These are phyloP conservation scores for Aviceda subcristata DNA, from an alignment of 2,113 vertebrate genomes.

Conservation along the genomic window DNA sequence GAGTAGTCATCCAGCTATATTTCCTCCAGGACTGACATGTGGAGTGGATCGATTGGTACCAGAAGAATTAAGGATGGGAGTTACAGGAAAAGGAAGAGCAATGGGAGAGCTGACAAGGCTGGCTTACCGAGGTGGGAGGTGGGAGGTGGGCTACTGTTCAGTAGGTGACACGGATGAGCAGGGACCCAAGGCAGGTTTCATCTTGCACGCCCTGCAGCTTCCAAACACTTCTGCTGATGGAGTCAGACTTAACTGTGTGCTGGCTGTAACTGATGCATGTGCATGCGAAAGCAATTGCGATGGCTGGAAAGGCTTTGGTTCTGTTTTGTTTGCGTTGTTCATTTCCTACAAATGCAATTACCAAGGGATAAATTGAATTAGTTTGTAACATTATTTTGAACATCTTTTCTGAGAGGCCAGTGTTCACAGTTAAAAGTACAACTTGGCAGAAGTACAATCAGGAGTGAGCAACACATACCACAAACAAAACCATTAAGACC, in stretches of 20 bases:
- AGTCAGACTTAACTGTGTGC: neutral
- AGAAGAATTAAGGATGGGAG: neutral
- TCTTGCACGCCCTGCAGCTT: neutral
- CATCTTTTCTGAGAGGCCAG: conserved; percentile 50
- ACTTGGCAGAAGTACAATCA: conserved; percentile 55
- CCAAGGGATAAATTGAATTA: conserved; percentile 67
- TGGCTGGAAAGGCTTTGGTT: conserved; percentile 15
- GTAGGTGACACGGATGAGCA: neutral
- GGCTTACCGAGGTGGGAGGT: neutral
- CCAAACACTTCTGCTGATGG: neutral
- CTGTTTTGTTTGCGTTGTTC: conserved; percentile 50
- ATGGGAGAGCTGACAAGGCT: rapidly evolving
- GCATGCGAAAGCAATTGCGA: conserved; percentile 42
- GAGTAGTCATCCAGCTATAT: neutral
- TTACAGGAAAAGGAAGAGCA: neutral
- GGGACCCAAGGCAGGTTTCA: neutral
- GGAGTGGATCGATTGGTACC: neutral
- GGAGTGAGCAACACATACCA: conserved; percentile 41
- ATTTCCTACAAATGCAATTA: conserved; percentile 71
- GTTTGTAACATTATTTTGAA: conserved; percentile 59
- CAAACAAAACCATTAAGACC: conserved; percentile 42
- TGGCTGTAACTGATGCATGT: neutral
- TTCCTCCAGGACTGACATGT: rapidly evolving
- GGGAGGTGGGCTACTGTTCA: neutral
- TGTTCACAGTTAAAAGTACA: conserved; percentile 63